Evolutionary conservation across 2,797 vertebrate species (phyloP).

Genomic region (Clarias platycephalus): DNA sequence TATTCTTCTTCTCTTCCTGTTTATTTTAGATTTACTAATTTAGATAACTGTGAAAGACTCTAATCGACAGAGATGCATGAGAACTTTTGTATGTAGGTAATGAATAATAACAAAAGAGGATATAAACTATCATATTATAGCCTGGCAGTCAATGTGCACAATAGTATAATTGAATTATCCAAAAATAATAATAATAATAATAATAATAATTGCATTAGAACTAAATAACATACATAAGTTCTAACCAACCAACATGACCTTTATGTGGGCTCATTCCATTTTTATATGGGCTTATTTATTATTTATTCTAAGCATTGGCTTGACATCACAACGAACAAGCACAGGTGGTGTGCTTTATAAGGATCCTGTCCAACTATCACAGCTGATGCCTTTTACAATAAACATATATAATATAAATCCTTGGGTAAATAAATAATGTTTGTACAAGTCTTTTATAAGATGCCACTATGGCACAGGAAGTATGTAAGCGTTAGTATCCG

Average conservation of each 20-base stretch:
- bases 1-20: constrained; percentile 15
- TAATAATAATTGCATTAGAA: not conserved
- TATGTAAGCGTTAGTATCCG: too few species aligned
- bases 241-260: not conserved
- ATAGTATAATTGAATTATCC: not conserved
- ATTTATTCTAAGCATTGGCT: not conserved
- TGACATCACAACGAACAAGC: not conserved
- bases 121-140: not conserved
- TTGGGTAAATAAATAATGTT: not conserved
- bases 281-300: not conserved
- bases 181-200: too few species aligned
- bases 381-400: not conserved
- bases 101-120: not conserved
- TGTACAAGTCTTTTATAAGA: not conserved
- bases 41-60: not conserved
- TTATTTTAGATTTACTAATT: constrained; percentile 7
- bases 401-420: not conserved
- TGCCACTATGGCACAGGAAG: not conserved
- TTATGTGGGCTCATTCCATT: not conserved
- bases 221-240: not conserved
- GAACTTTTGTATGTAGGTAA: not conserved
- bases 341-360: not conserved
- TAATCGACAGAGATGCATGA: not conserved
- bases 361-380: not conserved
- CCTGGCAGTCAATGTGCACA: not conserved